phyloP scores from a whole-genome alignment of 2,113 vertebrate genomes.

The Leptobrachium leishanense region DNA sequence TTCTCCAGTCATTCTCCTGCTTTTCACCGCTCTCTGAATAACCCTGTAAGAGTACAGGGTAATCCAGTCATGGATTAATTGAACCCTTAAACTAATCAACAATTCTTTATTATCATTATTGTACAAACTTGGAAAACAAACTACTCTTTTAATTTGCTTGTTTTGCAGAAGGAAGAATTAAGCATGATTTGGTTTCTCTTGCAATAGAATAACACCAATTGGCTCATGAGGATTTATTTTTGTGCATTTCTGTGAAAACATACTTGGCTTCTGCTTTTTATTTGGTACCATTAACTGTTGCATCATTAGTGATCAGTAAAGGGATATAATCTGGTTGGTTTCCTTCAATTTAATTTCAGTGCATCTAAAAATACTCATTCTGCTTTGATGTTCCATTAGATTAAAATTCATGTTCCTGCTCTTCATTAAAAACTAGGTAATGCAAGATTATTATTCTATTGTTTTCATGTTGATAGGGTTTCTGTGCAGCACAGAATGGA shows the following conservation, averaged over 20 bases:
- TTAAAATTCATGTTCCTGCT: constrained; percentile 41
- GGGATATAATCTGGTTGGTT: constrained; percentile 34
- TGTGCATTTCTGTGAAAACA: constrained; percentile 6
- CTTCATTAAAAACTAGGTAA: constrained; percentile 41
- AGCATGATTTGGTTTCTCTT: no score
- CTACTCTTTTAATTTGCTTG: not conserved
- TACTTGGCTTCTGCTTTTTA: constrained; percentile 22
- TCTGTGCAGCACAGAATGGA: constrained; percentile 1
- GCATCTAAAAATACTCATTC: constrained; percentile 24
- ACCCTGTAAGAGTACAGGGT: no score
- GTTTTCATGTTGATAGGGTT: constrained; percentile 11
- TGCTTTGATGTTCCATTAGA: constrained; percentile 42
- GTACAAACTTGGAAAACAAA: no score
- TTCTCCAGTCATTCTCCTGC: no score
- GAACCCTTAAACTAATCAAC: no score
- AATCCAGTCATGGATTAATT: no score
- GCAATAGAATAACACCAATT: not conserved
- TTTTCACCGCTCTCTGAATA: no score
- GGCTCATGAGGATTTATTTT: not conserved
- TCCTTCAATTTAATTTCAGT: constrained; percentile 21
- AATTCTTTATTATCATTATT: no score
- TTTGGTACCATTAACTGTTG: constrained; percentile 33
- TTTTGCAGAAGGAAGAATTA: no score
- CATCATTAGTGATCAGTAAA: constrained; percentile 29
- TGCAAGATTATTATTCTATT: constrained; percentile 13